Conservation (phyloP, 2,888 invertebrate genomes). For the Polydrusus tereticollis region DNA sequence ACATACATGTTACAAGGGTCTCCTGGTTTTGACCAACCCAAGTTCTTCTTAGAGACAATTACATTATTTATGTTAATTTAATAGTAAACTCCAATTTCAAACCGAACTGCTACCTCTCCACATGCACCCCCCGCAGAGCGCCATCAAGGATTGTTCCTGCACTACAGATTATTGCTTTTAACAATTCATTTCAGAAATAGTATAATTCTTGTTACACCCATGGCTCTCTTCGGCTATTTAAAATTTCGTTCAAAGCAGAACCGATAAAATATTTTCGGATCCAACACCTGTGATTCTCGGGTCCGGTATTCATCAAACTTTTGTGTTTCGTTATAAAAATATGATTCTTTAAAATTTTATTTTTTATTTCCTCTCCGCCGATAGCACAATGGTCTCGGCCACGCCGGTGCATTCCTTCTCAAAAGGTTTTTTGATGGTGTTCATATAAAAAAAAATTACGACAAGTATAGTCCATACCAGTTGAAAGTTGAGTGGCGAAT, state of each 20-base stretch:
- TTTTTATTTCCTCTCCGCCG: constrained; percentile 33
- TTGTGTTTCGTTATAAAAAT: constrained; percentile 63
- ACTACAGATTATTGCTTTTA: too few species aligned
- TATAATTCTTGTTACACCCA: background rate
- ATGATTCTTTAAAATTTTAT: constrained; percentile 48
- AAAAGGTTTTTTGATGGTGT: constrained; percentile 12
- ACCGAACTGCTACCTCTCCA: too few species aligned
- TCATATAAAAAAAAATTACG: too few species aligned
- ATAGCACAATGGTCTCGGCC: constrained; percentile 34
- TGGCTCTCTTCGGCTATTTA: constrained; percentile 15
- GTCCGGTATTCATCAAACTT: constrained; percentile 64
- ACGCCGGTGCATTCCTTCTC: constrained; percentile 40
- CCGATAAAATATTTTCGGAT: constrained; percentile 29
- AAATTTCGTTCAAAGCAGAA: constrained; percentile 22
- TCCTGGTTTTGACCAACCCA: too few species aligned
- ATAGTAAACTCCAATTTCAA: too few species aligned
- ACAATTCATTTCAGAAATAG: background rate
- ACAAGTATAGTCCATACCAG: too few species aligned
- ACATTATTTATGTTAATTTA: too few species aligned
- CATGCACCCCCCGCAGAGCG: too few species aligned
- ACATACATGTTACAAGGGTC: too few species aligned
- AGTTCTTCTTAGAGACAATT: too few species aligned
- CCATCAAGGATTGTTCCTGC: too few species aligned
- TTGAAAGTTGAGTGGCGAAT: too few species aligned
- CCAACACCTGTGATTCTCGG: constrained; percentile 63